Base-by-base conservation (phyloP, 2,888 invertebrate genomes). In the Diadegma fenestrale region DNA sequence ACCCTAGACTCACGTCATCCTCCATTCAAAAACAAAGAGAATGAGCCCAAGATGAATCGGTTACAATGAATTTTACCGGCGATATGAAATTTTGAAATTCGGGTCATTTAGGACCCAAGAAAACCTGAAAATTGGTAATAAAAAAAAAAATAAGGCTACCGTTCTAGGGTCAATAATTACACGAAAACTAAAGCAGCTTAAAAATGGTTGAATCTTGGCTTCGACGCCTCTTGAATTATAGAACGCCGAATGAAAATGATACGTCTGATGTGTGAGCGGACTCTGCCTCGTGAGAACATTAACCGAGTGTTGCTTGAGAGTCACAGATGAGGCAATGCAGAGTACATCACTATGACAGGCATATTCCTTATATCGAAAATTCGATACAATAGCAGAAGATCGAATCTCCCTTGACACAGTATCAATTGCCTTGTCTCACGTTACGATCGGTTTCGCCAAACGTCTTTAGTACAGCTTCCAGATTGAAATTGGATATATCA, bases 371-470 rank as follows among this genome's bases (percentile, higher is more conserved):
- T 51, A 37, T 45, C 14, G 64, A 33, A 76, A 51, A n/a, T 22
- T 48, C 10, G 64, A 17, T 22, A 26, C 4, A 3, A 26, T 10
- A 22, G n/a, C n/a, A n/a, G n/a, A 41, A 12, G 26, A 45, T 80
- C 69, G 22, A 79, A 61, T 71, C 22, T 71, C 8, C 71, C 51
- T 33, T 48, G 79, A 48, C 51, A 22, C 45, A 48, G 69, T 69
- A 71, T 71, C 71, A 71, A 79, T 79, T 71, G 14, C 10, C 14
- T 19, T 30, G n/a, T 71, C 61, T 80, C 79, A 14, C n/a, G 63
- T 71, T 72, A 72, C 63, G 22, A 80, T 37, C 61, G 54, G 14
- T 48, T 19, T 14, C 19, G 22, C 8, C 43, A 58, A 61, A 17
- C 14, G 33, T 26, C 17, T 12, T 43, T 7, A 30, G 43, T 7